Evolutionary conservation across 2,888 invertebrate genomes (phyloP), one percentile per base, ranked within the genome.

Genomic region (Rhogogaster chlorosoma): DNA sequence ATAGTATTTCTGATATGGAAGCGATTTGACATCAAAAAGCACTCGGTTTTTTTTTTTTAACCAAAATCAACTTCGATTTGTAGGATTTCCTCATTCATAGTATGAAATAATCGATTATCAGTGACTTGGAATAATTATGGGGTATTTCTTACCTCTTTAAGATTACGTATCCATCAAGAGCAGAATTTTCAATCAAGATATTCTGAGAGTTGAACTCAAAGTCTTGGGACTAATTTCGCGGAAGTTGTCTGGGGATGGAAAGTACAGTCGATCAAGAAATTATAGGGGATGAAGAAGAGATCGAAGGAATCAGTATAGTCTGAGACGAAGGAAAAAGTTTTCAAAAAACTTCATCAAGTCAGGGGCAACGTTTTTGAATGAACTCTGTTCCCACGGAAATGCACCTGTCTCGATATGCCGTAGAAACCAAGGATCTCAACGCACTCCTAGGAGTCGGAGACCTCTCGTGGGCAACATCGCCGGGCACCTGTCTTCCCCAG

Each of bases 401-500:
- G 67, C 67, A 83, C 83, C 83, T 83, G 83, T 83, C 83, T 67
- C 32, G 29, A 83, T 83, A 29, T 67, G 83, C 67, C 49, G 83
- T 57, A 70, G 67, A 83, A 42, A 42, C 70, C 49, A 45, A 67
- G 67, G 83, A 70, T 83, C 83, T 15, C 18, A 22, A 42, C 83
- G 67, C 9, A 42, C 42, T 70, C 83, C 83, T 83, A 83, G 83
- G 67, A 83, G 83, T 67, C 67, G 42, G 64, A 64, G 67, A 67
- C 83, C 83, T 83, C 83, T 83, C 67, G 45, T 64, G 80, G 70
- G 70, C 67, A 64, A 67, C 64, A 49, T 83, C 83, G 83, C 83
- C 83, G n/a, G 83, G 83, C 83, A 83, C 83, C 83, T 83, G 83
- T 83, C 83, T 83, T 80, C 64, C 78, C 38, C 22, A 38, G 15